Conservation (phyloP, 1,140 invertebrate genomes). For the Eumaeus atala region DNA sequence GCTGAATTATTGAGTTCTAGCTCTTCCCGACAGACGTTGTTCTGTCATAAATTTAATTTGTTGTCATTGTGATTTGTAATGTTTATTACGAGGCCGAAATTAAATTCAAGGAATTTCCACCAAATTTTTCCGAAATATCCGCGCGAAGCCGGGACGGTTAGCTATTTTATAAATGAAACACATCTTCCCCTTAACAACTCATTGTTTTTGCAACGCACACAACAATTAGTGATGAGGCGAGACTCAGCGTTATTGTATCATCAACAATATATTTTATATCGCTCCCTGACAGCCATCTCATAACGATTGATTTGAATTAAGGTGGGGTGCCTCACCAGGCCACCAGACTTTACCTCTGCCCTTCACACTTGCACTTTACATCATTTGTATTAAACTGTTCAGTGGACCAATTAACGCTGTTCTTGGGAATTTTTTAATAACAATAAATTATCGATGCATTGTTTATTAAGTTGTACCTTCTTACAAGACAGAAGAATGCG, state of each 20-base stretch:
- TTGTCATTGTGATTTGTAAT: no score
- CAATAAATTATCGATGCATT: neutral
- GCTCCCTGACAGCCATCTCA: conserved; percentile 38
- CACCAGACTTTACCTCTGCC: neutral
- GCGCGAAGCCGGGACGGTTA: no score
- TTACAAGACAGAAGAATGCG: no score
- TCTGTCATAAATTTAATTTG: no score
- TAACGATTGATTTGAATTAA: conserved; percentile 22
- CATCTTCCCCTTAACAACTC: neutral
- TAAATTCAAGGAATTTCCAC: no score
- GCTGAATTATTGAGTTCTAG: no score
- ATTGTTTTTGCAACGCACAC: conserved; percentile 1
- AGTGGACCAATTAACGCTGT: neutral
- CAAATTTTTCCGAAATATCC: no score
- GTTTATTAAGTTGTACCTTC: neutral
- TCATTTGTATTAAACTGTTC: neutral
- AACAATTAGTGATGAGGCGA: conserved; percentile 33
- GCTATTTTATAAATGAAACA: no score
- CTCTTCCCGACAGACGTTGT: no score
- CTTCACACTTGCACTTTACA: neutral
- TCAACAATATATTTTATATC: conserved; percentile 37
- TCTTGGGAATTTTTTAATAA: neutral
- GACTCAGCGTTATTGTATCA: conserved; percentile 30
- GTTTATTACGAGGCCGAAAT: no score
- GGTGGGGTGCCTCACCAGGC: no score